Conservation (phyloP, 1,140 invertebrate species). For the Ceratoteleas bidentatus region DNA sequence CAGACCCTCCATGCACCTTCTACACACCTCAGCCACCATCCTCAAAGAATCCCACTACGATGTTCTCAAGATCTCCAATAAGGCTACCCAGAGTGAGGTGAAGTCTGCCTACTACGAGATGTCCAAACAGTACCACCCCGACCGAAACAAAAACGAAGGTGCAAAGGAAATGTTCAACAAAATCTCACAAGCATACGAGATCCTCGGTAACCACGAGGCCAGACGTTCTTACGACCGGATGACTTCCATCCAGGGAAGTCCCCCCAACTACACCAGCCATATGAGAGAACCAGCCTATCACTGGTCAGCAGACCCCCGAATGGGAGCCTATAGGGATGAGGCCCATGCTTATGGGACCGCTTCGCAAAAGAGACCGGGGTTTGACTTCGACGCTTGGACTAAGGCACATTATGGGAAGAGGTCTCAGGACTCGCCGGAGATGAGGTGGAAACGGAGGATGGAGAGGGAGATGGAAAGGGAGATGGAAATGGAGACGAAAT, state of each 20-base stretch:
- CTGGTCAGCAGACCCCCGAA: conserved; percentile 75
- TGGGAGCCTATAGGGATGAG: conserved; percentile 84
- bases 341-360: conserved; percentile 78
- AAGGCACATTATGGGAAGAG: conserved; percentile 75
- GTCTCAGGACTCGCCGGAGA: conserved; percentile 70
- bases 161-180: conserved; percentile 88
- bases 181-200: conserved; percentile 92
- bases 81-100: conserved; percentile 90
- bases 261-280: background rate
- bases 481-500: background rate
- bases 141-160: conserved; percentile 86
- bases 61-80: conserved; percentile 86
- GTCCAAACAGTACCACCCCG: conserved; percentile 94
- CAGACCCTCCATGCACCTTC: too few relatives aligned
- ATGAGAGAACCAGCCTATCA: background rate
- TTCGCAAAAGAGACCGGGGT: conserved; percentile 79
- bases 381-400: conserved; percentile 89
- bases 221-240: conserved; percentile 91
- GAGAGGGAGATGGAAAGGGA: background rate
- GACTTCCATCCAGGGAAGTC: conserved; percentile 66
- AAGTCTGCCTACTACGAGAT: conserved; percentile 94
- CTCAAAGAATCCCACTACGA: conserved; percentile 85
- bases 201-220: conserved; percentile 88
- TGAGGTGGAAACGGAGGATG: background rate
- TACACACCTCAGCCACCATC: background rate